Conservation (phyloP, 35 echinoderm and acorn worm genomes). For the Hemicentrotus pulcherrimus region DNA sequence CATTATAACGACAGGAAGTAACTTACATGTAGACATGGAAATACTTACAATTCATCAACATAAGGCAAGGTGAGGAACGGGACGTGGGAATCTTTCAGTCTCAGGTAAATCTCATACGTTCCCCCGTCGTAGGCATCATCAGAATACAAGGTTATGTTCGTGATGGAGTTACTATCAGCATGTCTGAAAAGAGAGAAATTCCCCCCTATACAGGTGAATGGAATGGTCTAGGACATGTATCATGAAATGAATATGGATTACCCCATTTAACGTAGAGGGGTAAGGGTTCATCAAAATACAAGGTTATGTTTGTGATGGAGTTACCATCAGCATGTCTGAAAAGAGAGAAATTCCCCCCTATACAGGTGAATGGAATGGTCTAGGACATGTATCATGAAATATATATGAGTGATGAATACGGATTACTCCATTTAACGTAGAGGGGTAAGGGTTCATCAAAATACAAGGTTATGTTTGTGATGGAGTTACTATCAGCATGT, state of each 20-base stretch:
- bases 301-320: constrained; percentile 77
- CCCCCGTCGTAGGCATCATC: constrained; percentile 57
- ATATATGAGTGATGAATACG: no score
- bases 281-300: constrained; percentile 40
- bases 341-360: background rate
- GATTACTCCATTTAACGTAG: no score
- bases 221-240: background rate
- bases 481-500: constrained; percentile 72
- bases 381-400: background rate
- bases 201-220: background rate
- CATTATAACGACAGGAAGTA: no score
- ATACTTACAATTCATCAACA: constrained; percentile 83
- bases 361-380: background rate
- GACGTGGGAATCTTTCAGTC: constrained; percentile 47
- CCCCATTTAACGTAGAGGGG: no score
- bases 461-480: constrained; percentile 83
- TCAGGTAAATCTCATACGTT: constrained; percentile 53
- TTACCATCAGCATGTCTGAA: constrained; percentile 83
- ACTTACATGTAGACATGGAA: background rate
- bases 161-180: constrained; percentile 78
- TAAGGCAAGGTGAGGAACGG: constrained; percentile 66
- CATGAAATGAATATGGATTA: no score
- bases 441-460: background rate
- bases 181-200: constrained; percentile 61
- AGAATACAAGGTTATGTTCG: constrained; percentile 77